phyloP scores from a whole-genome alignment of 2,888 invertebrate genomes.

The Meghimatium bilineatum region DNA sequence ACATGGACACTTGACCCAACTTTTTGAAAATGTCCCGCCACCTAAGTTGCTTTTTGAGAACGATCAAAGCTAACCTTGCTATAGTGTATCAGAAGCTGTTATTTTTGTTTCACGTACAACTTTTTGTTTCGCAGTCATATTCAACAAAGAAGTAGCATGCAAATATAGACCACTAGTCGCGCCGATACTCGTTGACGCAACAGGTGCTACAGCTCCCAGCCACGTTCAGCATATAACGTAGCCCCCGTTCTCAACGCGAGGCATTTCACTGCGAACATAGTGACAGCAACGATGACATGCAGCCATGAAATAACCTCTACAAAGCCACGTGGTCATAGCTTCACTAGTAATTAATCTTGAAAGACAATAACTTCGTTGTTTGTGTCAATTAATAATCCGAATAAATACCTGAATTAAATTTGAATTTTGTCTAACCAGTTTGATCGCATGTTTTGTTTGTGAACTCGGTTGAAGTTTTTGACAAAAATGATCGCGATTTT shows the following conservation, averaged over 20 bases:
- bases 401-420: not conserved
- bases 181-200: slow-evolving; percentile 33
- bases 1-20: not conserved
- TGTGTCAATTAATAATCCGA: not conserved
- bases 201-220: slow-evolving; percentile 40
- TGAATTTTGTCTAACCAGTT: not conserved
- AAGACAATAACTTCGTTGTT: not conserved
- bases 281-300: not conserved
- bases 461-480: too few relatives aligned
- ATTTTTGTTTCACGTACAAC: not conserved
- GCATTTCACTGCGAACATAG: slow-evolving; percentile 8
- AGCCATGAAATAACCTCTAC: not conserved
- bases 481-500: too few relatives aligned
- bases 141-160: slow-evolving; percentile 7
- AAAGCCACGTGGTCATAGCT: slow-evolving; percentile 11
- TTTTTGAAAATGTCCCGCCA: not conserved
- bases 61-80: not conserved
- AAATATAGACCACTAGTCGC: not conserved
- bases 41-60: not conserved
- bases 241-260: not conserved
- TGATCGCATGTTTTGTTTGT: too few relatives aligned
- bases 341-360: not conserved
- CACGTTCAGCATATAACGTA: slow-evolving; percentile 31
- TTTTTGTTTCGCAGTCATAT: not conserved
- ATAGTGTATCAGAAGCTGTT: too few relatives aligned